phyloP scores from a whole-genome alignment of 2,888 invertebrate species.

The Norana najaformis region DNA sequence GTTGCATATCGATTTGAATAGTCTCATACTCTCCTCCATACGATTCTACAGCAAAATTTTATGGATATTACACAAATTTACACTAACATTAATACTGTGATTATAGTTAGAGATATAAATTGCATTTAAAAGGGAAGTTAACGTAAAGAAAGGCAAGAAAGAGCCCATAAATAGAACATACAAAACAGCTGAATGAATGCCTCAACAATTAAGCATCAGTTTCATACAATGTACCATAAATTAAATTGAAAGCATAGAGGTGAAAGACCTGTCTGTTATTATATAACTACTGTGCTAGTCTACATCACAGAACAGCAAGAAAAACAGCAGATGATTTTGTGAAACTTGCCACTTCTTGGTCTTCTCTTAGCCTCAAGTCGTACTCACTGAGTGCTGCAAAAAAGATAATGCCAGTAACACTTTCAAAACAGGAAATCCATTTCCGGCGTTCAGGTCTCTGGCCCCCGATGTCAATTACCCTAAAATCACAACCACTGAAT shows the following conservation, averaged over 20 bases:
- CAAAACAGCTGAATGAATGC: too few relatives aligned
- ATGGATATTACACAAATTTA: background rate
- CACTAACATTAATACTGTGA: background rate
- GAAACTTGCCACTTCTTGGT: constrained; percentile 65
- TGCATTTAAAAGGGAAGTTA: background rate
- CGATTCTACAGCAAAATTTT: constrained; percentile 29
- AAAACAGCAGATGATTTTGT: background rate
- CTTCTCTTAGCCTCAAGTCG: constrained; percentile 81
- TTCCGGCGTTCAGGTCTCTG: constrained; percentile 90
- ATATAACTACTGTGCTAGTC: background rate
- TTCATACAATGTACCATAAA: too few relatives aligned
- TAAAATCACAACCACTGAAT: constrained; percentile 55
- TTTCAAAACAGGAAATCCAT: constrained; percentile 93
- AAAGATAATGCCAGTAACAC: constrained; percentile 88
- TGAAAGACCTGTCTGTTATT: background rate
- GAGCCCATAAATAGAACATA: background rate
- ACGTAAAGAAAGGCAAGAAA: background rate
- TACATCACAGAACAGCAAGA: background rate
- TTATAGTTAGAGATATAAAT: background rate
- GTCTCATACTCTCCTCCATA: constrained; percentile 31
- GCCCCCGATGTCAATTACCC: constrained; percentile 91
- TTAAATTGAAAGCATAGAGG: background rate
- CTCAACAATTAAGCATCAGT: too few relatives aligned
- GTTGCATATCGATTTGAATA: constrained; percentile 32
- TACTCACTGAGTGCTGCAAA: constrained; percentile 87